Conservation (phyloP, 2,888 invertebrate genomes). For the Hybos culiciformis region DNA sequence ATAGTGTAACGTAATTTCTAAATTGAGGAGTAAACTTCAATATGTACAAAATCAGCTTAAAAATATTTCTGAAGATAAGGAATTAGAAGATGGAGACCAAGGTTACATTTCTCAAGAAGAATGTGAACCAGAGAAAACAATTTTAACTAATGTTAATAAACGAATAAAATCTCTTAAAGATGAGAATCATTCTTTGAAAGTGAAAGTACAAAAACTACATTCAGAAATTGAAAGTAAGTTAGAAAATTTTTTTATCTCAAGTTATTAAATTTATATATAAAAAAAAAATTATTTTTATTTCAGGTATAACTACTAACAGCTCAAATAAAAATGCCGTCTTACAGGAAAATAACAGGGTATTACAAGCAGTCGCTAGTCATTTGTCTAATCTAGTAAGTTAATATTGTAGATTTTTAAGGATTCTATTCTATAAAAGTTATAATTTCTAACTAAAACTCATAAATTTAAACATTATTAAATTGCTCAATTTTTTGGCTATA, state of each 20-base stretch:
- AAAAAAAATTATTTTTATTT: neutral
- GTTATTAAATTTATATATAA: neutral
- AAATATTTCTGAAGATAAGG: neutral
- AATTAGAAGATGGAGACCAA: neutral
- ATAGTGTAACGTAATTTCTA: constrained; percentile 2
- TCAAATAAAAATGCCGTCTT: neutral
- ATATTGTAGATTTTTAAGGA: no score
- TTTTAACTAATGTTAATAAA: constrained; percentile 3
- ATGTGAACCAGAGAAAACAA: constrained; percentile 7
- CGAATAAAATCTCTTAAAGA: constrained; percentile 2
- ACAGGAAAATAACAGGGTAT: constrained; percentile 2
- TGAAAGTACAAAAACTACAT: constrained; percentile 3
- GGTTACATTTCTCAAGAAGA: constrained; percentile 10
- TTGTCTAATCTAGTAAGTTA: constrained; percentile 9
- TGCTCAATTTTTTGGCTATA: no score
- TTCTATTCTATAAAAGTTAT: no score
- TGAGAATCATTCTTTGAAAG: constrained; percentile 6
- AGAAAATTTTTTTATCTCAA: neutral
- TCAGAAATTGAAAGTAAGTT: constrained; percentile 6
- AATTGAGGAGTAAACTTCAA: constrained; percentile 3
- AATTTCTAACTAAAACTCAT: no score
- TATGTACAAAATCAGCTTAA: constrained; percentile 5
- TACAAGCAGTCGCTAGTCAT: constrained; percentile 6
- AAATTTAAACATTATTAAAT: no score
- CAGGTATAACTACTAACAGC: constrained; percentile 2